These are phyloP conservation scores for Tetropium fuscum DNA, from an alignment of 2,888 invertebrate species.

Conservation along the genomic window DNA sequence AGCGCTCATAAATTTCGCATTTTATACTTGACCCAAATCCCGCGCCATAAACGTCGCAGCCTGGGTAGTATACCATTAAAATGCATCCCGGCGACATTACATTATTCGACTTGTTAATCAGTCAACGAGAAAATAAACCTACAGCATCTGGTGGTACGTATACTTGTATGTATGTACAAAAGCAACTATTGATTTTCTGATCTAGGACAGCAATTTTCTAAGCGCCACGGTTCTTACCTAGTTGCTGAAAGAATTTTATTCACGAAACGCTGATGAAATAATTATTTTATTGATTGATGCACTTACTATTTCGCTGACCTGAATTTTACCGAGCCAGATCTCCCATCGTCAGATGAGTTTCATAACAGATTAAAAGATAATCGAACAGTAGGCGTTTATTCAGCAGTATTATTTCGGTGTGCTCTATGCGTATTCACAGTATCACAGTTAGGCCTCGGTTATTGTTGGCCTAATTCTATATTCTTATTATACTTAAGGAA, in stretches of 20 bases:
- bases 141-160: background rate
- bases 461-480: background rate
- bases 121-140: background rate
- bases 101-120: constrained; percentile 8
- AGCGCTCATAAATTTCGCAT: constrained; percentile 1
- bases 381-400: constrained; percentile 8
- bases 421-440: too few relatives aligned
- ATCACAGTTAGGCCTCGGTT: background rate
- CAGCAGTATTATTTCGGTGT: background rate
- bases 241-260: constrained; percentile 10
- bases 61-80: constrained; percentile 14
- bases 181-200: constrained; percentile 14
- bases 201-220: constrained; percentile 17
- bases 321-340: constrained; percentile 32
- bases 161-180: background rate
- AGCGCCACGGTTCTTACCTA: constrained; percentile 10
- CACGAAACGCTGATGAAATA: constrained; percentile 24
- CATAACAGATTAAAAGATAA: constrained; percentile 21
- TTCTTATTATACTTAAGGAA: background rate
- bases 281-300: constrained; percentile 42
- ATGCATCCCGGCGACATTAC: constrained; percentile 3
- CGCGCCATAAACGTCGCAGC: constrained; percentile 20
- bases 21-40: constrained; percentile 27
- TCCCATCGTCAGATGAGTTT: constrained; percentile 33
- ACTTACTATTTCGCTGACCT: constrained; percentile 36